Base-by-base conservation (phyloP, 1,140 invertebrate genomes). In the Lepidotrigona ventralis region DNA sequence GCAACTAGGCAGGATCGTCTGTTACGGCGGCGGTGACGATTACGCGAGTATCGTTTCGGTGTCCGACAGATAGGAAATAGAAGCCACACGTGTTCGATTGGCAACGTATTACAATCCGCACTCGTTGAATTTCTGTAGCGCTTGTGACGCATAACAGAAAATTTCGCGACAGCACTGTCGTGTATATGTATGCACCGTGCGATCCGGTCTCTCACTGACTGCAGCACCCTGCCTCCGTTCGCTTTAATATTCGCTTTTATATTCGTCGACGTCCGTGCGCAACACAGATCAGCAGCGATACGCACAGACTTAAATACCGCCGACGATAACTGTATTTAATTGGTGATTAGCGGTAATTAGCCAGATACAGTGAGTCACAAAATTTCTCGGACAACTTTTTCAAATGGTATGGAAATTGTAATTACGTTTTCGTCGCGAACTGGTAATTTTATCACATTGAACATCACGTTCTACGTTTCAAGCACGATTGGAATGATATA, bases 331-430 rank as follows among this genome's bases (percentile, higher is more conserved):
- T 23, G 58, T 64, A 79, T 79, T 83, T 83, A 77, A 77, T 79
- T 58, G 81, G 21, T 56, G 56, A 79, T 79, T 79, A 72, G 21
- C 60, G 53, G 66, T 77, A 83, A 83, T 77, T 83, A 83, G 56
- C 39, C 39, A 46, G 58, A 60, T 60, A 60, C 58, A 60, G 12
- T 0, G 58, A 60, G 23, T 60, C 12, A n/a, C 23, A 60, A 60
- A 14, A n/a, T 60, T 60, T n/a, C 12, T 60, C 23, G 5, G 23
- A 4, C 23, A 60, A 60, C 11, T 33, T 33, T 60, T 23, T 23
- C 12, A n/a, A 60, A 60, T 60, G n/a, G 23, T 1, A 23, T 1
- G 58, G 5, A n/a, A 60, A 60, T n/a, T n/a, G n/a, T 46, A 46
- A 46, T 46, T 46, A 46, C 39, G 6, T n/a, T n/a, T n/a, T n/a